Evolutionary conservation across 2,797 vertebrate genomes (phyloP).

Genomic region (Antennarius maculatus): DNA sequence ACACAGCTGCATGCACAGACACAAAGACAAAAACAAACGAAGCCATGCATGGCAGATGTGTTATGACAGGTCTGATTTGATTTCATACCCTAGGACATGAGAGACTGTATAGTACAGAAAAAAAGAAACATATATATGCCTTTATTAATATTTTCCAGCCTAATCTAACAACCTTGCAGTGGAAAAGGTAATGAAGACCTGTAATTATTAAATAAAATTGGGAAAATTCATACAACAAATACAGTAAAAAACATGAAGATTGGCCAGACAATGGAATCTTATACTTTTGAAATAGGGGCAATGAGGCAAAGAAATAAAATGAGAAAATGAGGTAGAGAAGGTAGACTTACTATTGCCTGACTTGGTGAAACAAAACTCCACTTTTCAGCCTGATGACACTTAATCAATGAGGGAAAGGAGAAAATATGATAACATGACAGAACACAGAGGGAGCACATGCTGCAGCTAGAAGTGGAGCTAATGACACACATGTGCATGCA

Average conservation of each 20-base stretch:
- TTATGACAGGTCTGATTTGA: conserved; percentile 59
- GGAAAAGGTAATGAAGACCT: conserved; percentile 12
- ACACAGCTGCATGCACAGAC: conserved; percentile 17
- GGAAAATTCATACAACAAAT: conserved; percentile 22
- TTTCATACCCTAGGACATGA: conserved; percentile 42
- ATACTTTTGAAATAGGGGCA: conserved; percentile 36
- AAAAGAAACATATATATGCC: conserved; percentile 24
- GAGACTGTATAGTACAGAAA: conserved; percentile 17
- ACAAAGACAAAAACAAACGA: conserved; percentile 42
- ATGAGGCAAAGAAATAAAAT: conserved; percentile 31
- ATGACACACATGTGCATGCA: conserved; percentile 29
- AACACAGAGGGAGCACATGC: conserved; percentile 66
- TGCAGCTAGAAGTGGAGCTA: conserved; percentile 50
- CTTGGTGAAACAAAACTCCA: conserved; percentile 64
- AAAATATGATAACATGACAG: conserved; percentile 77
- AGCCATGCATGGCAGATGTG: conserved; percentile 57
- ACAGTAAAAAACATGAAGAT: conserved; percentile 24
- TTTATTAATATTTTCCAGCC: conserved; percentile 39
- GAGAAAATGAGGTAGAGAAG: background rate
- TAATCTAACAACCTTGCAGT: conserved; percentile 22
- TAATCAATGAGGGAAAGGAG: conserved; percentile 70
- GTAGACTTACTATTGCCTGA: conserved; percentile 43
- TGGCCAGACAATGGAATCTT: conserved; percentile 20
- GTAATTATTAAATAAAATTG: conserved; percentile 26
- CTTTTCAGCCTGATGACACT: conserved; percentile 62